Base-by-base conservation (phyloP, 2,888 invertebrate species). In the Drosophila affinis region DNA sequence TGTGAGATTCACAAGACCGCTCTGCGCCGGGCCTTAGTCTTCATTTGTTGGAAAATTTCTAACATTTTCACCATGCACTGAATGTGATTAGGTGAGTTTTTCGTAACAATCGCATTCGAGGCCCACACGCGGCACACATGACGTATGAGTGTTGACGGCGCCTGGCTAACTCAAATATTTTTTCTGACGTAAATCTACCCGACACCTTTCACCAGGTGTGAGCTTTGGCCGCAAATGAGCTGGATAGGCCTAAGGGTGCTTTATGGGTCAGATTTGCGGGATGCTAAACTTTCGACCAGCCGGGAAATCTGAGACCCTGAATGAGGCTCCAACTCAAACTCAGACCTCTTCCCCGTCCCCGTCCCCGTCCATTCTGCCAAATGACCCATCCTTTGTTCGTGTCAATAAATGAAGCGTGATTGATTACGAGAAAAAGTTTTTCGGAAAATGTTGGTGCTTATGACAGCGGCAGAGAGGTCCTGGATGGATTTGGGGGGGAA, bases 371-470 rank as follows among this genome's bases (percentile, higher is more conserved):
- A 12, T 53, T 64, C 44, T 48, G 52, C 64, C 75, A 55, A 79
- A 84, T 77, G 60, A 47, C 14, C 57, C 76, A 79, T 62, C 75
- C 86, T 80, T 82, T 82, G 78, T 81, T 79, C 72, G 75, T 81
- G 79, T 87, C 85, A 88, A 88, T 88, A 85, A 85, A 88, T 88
- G 87, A 84, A 84, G 85, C 87, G 85, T 85, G 85, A 85, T 85
- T 85, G 85, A 85, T 87, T 85, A 85, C 87, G 78, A 73, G 81
- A 72, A 68, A 86, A 83, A 83, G 74, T 79, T 88, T 86, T 85
- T 68, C 64, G 46, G 74, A 57, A 74, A 76, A 86, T 83, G 63
- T 67, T 69, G 72, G 55, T 79, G 81, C 76, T 87, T 85, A 75
- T 85, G 82, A 81, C 70, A 76, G 61, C 56, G 39, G 46, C 44